Evolutionary conservation across 1,140 invertebrate genomes (phyloP).

Genomic region (Brachionus koreanus): DNA sequence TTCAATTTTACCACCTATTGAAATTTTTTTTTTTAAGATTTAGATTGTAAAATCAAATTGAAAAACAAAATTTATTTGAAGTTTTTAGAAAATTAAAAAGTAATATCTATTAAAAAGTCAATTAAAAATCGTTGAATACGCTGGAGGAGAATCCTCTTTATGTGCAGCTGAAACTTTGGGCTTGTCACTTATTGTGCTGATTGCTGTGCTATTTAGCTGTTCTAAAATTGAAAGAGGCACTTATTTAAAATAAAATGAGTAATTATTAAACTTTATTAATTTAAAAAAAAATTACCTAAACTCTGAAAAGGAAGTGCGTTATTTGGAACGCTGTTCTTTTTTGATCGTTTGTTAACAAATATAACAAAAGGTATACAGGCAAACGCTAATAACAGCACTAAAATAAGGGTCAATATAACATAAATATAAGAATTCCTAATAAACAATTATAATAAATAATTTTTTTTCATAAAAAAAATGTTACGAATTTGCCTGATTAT

Average conservation of each 20-base stretch:
- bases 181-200: background rate
- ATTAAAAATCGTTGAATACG: constrained; percentile 35
- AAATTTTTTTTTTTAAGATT: background rate
- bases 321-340: constrained; percentile 13
- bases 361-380: constrained; percentile 34
- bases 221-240: constrained; percentile 16
- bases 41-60: no score
- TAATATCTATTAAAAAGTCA: background rate
- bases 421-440: constrained; percentile 22
- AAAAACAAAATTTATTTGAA: background rate
- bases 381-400: constrained; percentile 30
- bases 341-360: constrained; percentile 27
- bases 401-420: constrained; percentile 22
- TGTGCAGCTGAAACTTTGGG: background rate
- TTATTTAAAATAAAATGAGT: background rate
- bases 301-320: background rate
- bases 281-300: background rate
- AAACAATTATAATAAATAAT: background rate
- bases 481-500: constrained; percentile 29
- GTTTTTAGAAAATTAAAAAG: no score
- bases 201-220: background rate
- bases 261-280: background rate
- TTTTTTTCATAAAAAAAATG: background rate
- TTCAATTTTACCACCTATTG: background rate
- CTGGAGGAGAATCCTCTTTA: constrained; percentile 12